Percentiles rank a stretch among this genome's conserved stretches.
Evolutionary conservation across 2,113 vertebrate species (phyloP).

Genomic region (Coptodon bakossiorum): DNA sequence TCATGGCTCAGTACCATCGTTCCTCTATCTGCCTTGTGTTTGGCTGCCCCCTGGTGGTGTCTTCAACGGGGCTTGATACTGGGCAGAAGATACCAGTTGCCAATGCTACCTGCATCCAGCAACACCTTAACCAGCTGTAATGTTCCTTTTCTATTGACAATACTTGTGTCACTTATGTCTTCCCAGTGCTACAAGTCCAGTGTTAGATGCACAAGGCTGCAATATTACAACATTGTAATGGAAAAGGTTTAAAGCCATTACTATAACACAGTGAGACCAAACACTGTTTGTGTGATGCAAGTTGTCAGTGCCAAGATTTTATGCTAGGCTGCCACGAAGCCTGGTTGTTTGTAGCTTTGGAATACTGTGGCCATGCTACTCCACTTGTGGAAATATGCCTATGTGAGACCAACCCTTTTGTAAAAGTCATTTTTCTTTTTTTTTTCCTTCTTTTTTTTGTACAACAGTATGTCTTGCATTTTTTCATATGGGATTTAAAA

Average conservation of each 20-base stretch:
- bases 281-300: constrained; percentile 70
- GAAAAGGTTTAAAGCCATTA: constrained; percentile 59
- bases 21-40: constrained; percentile 40
- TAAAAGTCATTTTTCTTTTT: constrained; percentile 9
- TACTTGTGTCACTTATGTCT: constrained; percentile 34
- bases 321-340: constrained; percentile 41
- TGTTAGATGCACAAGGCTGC: constrained; percentile 33
- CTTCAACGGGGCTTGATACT: neutral
- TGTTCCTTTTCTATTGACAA: constrained; percentile 17
- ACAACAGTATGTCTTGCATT: constrained; percentile 14
- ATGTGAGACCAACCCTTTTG: constrained; percentile 56
- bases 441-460: constrained; percentile 12
- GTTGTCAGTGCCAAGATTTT: constrained; percentile 65
- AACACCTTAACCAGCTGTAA: constrained; percentile 33
- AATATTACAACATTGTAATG: constrained; percentile 25
- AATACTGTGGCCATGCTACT: constrained; percentile 65
- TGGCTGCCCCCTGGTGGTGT: constrained; percentile 58
- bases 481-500: constrained; percentile 32
- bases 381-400: constrained; percentile 47
- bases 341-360: constrained; percentile 64
- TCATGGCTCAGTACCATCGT: neutral
- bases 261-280: constrained; percentile 63
- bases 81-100: neutral
- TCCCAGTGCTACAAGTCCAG: constrained; percentile 16
- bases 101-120: constrained; percentile 31